Percentiles rank a stretch among this genome's conserved stretches.
Conservation (phyloP, 1,140 invertebrate genomes). For the Anoplolepis gracilipes region DNA sequence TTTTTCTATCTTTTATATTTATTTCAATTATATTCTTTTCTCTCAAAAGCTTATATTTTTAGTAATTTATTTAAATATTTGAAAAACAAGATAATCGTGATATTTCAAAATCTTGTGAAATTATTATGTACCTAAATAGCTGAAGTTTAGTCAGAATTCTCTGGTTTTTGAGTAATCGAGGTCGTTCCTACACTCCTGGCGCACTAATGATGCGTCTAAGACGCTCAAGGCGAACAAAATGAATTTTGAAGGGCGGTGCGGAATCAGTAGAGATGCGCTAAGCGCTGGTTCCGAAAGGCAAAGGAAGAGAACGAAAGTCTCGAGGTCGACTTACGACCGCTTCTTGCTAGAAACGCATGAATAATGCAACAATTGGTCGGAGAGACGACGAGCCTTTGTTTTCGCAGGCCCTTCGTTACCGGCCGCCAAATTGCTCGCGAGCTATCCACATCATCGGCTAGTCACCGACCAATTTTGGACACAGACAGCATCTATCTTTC, state of each 20-base stretch:
- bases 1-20: no score
- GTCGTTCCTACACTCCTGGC: conserved; percentile 54
- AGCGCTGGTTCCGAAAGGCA: conserved; percentile 9
- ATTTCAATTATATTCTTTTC: no score
- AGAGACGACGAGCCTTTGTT: conserved; percentile 81
- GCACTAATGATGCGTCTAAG: conserved; percentile 72
- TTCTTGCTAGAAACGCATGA: conserved; percentile 84
- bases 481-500: conserved; percentile 40
- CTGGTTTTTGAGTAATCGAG: conserved; percentile 66
- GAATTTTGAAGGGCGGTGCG: conserved; percentile 73
- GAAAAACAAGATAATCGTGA: neutral
- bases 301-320: conserved; percentile 59
- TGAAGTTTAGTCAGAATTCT: conserved; percentile 50
- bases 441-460: conserved; percentile 70
- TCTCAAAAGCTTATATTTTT: neutral
- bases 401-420: conserved; percentile 82
- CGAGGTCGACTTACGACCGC: conserved; percentile 74
- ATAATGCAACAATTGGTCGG: conserved; percentile 84
- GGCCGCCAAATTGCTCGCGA: conserved; percentile 81
- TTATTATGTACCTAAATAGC: neutral
- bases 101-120: neutral
- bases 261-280: conserved; percentile 13
- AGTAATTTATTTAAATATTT: neutral
- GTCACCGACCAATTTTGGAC: conserved; percentile 75
- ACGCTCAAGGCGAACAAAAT: conserved; percentile 67